These are phyloP conservation scores for Berghia stephanieae DNA, from an alignment of 1,140 invertebrate genomes.

Conservation along the genomic window DNA sequence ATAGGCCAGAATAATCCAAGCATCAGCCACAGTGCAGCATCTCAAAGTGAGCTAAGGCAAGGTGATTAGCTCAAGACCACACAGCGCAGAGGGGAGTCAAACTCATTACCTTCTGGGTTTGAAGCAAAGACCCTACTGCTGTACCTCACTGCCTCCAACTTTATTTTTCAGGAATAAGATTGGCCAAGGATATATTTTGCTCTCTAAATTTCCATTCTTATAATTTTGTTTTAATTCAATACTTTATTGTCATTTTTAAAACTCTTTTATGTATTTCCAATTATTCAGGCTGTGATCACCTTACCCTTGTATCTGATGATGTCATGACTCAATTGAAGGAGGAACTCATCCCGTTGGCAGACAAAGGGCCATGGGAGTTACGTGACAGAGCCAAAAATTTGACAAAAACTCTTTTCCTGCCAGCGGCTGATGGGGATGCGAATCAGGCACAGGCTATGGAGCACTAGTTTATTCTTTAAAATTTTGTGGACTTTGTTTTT, in stretches of 20 bases:
- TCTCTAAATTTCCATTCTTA: no score
- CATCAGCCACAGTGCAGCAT: no score
- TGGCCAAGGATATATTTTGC: no score
- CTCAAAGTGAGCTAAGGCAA: no score
- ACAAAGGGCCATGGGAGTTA: slow-evolving; percentile 24
- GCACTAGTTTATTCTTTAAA: no score
- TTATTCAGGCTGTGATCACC: slow-evolving; percentile 17
- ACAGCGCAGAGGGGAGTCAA: no score
- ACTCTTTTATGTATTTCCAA: background rate
- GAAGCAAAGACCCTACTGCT: background rate
- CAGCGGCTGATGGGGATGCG: background rate
- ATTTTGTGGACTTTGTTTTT: no score
- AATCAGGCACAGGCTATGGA: slow-evolving; percentile 27
- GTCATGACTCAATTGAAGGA: background rate
- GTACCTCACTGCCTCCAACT: background rate
- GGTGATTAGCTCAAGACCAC: no score
- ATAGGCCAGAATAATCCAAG: no score
- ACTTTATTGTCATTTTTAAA: no score
- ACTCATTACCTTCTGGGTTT: no score
- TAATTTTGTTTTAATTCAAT: no score
- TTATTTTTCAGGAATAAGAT: background rate
- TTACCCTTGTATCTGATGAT: background rate
- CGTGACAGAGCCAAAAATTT: slow-evolving; percentile 17
- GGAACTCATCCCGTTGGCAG: slow-evolving; percentile 9
- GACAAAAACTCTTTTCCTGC: background rate